Base-by-base conservation (phyloP, 1,140 invertebrate genomes). In the Drosophila simulans region DNA sequence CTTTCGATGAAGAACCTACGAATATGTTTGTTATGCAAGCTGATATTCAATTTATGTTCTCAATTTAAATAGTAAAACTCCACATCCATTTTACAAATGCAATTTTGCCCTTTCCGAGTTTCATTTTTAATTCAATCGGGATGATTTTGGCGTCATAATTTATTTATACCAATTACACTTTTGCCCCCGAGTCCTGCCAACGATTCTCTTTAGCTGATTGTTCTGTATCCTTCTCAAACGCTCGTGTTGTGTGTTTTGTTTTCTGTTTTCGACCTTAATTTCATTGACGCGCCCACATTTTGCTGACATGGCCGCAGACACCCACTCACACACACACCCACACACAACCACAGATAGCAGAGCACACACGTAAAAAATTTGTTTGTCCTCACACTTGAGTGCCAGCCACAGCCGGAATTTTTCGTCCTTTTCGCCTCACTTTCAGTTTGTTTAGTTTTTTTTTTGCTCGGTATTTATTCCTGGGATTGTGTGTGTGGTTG, bases 381-480 rank as follows among this genome's bases (percentile, higher is more conserved):
- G 68, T 74, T 80, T 81, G 68, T 74, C 63, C 82, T 73, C 68
- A 81, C 74, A 86, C 82, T 82, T 85, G 82, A 88, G 68, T 74
- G 73, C 46, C 60, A 71, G 48, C 52, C 58, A 56, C 62, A 64
- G 78, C 71, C 58, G 48, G 58, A 63, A 70, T 70, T 70, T 70
- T 70, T 56, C 49, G 51, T 70, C 64, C 66, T 48, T 48, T 56
- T 40, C 25, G 17, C 66, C 53, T 71, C 70, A 69, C 62, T 89
- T 82, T 83, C 66, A 76, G 75, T 88, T 88, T 89, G 84, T 77
- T 89, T 88, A 79, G 84, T 88, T 86, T 76, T 75, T 58, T 60
- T 52, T 40, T 70, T 64, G 20, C 5, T 27, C 34, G 34, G 57
- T 60, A 60, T 42, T 62, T 62, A 42, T 58, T 64, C 22, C 60